phyloP scores from a whole-genome alignment of 2,797 vertebrate species.

The Tympanoctomys barrerae region DNA sequence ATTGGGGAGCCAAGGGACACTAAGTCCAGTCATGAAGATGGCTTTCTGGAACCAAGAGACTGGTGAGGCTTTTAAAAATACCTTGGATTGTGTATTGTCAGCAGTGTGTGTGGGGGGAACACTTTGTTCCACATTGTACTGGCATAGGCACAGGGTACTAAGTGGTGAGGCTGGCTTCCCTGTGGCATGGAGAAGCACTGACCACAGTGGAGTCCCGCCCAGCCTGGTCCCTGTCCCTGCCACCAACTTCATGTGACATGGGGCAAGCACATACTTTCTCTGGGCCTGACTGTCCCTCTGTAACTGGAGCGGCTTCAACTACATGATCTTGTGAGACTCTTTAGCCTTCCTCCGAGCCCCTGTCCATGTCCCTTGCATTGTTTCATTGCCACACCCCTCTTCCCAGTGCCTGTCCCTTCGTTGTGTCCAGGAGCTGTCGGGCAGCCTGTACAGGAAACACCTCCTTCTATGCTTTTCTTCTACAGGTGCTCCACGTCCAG shows the following conservation, averaged over 20 bases:
- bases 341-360: background rate
- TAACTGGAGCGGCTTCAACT: slow-evolving; percentile 1
- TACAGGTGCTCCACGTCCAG: too few species aligned
- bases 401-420: background rate
- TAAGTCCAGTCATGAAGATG: too few species aligned
- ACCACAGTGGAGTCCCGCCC: background rate
- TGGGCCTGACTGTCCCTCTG: background rate
- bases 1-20: too few species aligned
- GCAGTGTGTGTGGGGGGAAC: background rate
- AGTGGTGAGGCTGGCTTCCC: background rate
- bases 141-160: background rate
- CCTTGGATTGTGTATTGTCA: background rate
- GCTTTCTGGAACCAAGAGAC: too few species aligned
- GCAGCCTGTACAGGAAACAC: background rate
- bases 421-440: accelerated
- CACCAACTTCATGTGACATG: background rate
- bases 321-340: background rate
- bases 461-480: background rate
- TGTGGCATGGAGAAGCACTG: background rate
- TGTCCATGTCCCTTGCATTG: too few species aligned
- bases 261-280: background rate
- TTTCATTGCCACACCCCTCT: background rate
- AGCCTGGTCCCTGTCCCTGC: background rate
- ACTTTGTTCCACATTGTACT: background rate
- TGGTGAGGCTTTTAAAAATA: background rate